Conservation (phyloP, 1,140 invertebrate genomes). For the Bombus ignitus region DNA sequence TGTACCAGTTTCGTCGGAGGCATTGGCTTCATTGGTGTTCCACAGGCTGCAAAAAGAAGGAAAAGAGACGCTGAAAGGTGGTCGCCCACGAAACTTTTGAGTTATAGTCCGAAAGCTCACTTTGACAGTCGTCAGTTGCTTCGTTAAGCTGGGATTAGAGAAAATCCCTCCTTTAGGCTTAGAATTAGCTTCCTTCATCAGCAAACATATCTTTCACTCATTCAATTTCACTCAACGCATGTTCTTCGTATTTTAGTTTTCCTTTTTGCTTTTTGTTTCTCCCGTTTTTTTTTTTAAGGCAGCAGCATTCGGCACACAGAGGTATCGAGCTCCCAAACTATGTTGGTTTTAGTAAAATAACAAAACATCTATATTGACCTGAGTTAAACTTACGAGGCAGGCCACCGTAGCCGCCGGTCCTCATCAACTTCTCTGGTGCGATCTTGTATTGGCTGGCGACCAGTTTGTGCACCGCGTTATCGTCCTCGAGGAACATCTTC, state of each 20-base stretch:
- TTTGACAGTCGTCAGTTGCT: constrained; percentile 37
- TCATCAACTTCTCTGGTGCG: constrained; percentile 97
- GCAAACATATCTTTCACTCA: neutral
- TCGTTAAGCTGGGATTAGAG: neutral
- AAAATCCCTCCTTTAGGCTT: no score
- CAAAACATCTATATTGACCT: constrained; percentile 83
- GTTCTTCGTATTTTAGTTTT: neutral
- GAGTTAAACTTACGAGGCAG: constrained; percentile 88
- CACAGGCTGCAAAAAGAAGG: constrained; percentile 84
- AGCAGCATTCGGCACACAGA: constrained; percentile 40
- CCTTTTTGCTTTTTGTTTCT: neutral
- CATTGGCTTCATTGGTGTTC: constrained; percentile 89
- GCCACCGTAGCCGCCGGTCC: constrained; percentile 95
- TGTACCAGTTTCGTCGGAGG: constrained; percentile 89
- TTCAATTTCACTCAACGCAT: neutral
- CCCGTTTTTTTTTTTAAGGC: neutral
- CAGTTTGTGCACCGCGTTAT: constrained; percentile 97
- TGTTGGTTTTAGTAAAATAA: constrained; percentile 75
- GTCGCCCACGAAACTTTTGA: neutral
- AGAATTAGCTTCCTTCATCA: no score
- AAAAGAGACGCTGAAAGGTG: constrained; percentile 31
- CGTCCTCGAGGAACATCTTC: constrained; percentile 99
- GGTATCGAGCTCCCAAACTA: constrained; percentile 76
- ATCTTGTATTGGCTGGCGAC: constrained; percentile 99
- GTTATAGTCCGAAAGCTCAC: constrained; percentile 77